Conservation (phyloP, 2,888 invertebrate genomes). For the Epinotia ramella region DNA sequence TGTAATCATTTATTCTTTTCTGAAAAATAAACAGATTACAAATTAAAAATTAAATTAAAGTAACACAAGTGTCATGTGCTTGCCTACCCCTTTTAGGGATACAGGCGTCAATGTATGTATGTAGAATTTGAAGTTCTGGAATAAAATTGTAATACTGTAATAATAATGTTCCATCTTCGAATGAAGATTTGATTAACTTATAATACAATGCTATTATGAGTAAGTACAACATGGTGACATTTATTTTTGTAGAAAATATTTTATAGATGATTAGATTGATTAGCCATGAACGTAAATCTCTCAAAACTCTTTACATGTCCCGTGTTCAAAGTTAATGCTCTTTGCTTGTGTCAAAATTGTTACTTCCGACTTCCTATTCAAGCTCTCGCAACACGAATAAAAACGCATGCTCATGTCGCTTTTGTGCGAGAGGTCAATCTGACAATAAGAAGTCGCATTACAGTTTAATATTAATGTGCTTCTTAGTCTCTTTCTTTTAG, state of each 20-base stretch:
- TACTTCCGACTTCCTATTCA: slow-evolving; percentile 18
- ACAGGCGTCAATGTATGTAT: no score
- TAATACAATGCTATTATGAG: background rate
- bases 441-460: background rate
- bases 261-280: background rate
- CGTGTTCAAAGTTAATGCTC: slow-evolving; percentile 4
- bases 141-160: background rate
- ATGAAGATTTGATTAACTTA: background rate
- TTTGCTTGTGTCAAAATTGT: slow-evolving; percentile 36
- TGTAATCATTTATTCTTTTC: no score
- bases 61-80: no score
- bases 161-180: background rate
- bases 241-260: background rate
- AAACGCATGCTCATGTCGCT: slow-evolving; percentile 35
- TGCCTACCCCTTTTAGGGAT: no score
- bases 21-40: no score
- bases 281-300: background rate
- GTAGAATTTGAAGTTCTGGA: no score
- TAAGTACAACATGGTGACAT: background rate
- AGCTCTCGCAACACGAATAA: slow-evolving; percentile 26
- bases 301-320: background rate
- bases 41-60: no score
- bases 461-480: background rate
- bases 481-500: background rate
- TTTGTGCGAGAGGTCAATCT: background rate